Evolutionary conservation across 2,888 invertebrate species (phyloP).

Genomic region (Leptothorax acervorum): DNA sequence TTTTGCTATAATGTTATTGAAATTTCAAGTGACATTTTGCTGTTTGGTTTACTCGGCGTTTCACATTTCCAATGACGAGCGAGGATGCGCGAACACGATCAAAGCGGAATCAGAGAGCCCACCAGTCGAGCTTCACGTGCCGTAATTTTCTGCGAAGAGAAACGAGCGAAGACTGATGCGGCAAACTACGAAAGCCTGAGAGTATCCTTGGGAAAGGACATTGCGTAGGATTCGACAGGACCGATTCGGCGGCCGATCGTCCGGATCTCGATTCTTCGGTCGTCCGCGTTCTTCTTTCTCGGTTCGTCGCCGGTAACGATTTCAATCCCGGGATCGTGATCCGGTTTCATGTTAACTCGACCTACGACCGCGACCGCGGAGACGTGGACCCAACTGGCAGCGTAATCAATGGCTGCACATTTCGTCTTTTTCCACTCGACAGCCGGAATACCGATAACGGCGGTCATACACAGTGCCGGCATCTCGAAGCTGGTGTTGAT

Average conservation of each 20-base stretch:
- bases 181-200: conserved; percentile 27
- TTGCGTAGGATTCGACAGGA: conserved; percentile 42
- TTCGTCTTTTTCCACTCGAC: conserved; percentile 63
- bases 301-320: conserved; percentile 44
- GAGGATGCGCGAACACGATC: background rate
- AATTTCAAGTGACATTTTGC: background rate
- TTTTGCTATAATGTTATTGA: background rate
- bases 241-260: conserved; percentile 40
- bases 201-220: conserved; percentile 16
- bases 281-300: conserved; percentile 4
- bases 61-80: background rate
- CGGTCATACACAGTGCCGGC: conserved; percentile 23
- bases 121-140: background rate
- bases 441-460: conserved; percentile 52
- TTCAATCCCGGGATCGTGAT: conserved; percentile 63
- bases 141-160: conserved; percentile 56
- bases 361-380: conserved; percentile 32
- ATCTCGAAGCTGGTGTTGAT: conserved; percentile 32
- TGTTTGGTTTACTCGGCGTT: background rate
- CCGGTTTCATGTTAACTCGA: conserved; percentile 39
- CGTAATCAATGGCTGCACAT: conserved; percentile 68
- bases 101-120: conserved; percentile 4
- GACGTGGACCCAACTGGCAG: conserved; percentile 43
- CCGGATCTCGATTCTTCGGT: conserved; percentile 57
- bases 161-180: conserved; percentile 57